Evolutionary conservation across 2,113 vertebrate genomes (phyloP).

Genomic region (Suncus etruscus): DNA sequence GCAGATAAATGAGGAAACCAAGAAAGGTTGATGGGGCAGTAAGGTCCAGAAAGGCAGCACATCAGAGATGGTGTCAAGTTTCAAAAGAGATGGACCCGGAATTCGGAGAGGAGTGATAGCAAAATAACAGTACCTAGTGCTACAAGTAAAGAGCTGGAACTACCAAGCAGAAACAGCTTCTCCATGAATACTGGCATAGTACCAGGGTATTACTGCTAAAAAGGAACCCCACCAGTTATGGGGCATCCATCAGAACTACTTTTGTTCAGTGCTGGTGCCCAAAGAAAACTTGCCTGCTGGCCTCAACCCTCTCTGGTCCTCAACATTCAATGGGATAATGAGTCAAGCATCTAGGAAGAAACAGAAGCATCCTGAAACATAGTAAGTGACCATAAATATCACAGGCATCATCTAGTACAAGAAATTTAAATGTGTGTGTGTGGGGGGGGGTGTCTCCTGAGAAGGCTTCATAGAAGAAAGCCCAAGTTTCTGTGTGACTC

Average conservation of each 20-base stretch:
- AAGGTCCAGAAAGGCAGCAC: background rate
- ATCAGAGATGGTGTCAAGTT: background rate
- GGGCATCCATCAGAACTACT: background rate
- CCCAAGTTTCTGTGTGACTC: background rate
- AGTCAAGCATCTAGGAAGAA: background rate
- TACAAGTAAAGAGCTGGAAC: background rate
- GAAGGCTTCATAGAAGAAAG: background rate
- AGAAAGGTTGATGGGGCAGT: background rate
- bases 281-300: background rate
- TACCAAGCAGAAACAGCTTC: conserved; percentile 26
- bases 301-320: background rate
- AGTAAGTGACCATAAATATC: conserved; percentile 33
- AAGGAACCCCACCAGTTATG: background rate
- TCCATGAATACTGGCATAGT: background rate
- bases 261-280: background rate
- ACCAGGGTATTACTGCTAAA: background rate
- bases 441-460: background rate
- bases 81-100: background rate
- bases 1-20: rapidly evolving
- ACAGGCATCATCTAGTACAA: conserved; percentile 25
- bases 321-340: background rate
- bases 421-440: too few relatives aligned
- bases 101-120: background rate
- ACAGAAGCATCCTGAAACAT: conserved; percentile 18
- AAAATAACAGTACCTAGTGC: conserved; percentile 38